Evolutionary conservation across 2,113 vertebrate genomes (phyloP).

Genomic region (Silurus asotus): DNA sequence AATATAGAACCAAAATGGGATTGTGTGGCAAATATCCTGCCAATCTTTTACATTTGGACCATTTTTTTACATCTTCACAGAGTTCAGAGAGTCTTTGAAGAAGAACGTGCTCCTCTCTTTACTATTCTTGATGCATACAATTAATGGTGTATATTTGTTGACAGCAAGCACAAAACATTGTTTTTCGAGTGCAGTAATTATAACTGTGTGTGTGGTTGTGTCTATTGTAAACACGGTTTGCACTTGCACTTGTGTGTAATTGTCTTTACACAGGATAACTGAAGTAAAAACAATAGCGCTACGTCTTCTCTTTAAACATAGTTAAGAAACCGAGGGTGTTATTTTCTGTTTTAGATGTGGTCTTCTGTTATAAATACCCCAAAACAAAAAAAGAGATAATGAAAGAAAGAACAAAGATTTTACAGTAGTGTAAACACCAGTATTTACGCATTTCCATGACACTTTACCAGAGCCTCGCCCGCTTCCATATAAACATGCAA

Average conservation of each 20-base stretch:
- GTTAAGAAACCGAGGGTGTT: neutral
- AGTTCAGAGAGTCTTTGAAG: too few relatives aligned
- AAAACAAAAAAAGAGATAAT: conserved; percentile 12
- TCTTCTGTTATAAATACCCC: neutral
- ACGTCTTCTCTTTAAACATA: neutral
- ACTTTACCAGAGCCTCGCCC: conserved; percentile 42
- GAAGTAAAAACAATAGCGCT: neutral
- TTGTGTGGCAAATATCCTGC: too few relatives aligned
- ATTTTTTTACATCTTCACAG: too few relatives aligned
- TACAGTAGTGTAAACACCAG: conserved; percentile 27
- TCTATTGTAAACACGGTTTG: neutral
- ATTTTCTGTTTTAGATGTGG: neutral
- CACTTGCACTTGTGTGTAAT: neutral
- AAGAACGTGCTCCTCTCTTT: neutral
- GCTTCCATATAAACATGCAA: conserved; percentile 41
- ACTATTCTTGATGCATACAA: neutral
- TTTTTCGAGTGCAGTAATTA: neutral
- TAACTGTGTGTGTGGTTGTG: neutral
- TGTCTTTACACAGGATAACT: conserved; percentile 4
- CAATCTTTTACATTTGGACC: too few relatives aligned
- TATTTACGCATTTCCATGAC: conserved; percentile 59
- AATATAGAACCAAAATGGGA: too few relatives aligned
- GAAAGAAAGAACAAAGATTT: conserved; percentile 9
- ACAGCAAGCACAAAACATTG: neutral
- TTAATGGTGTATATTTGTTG: neutral